Evolutionary conservation across 2,888 invertebrate genomes (phyloP), one percentile per base, ranked within the genome.

Genomic region (Marasmarcha lunaedactyla): DNA sequence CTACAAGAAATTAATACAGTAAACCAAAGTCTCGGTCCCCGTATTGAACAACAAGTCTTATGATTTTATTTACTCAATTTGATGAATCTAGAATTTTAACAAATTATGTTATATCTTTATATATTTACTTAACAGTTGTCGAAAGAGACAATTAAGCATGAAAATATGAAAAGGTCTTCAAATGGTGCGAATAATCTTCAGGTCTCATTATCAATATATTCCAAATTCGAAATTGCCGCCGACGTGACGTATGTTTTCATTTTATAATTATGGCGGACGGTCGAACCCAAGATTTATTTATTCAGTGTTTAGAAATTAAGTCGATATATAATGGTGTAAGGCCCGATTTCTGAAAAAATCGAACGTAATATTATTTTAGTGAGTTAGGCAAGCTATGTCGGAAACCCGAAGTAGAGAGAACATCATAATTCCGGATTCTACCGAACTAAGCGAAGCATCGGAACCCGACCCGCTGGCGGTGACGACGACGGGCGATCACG

Each of bases 371-470:
- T 20, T 20, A 7, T 5, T 5, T 20, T 20, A 20, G 4, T 5
- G 20, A 20, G 20, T 20, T 20, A 30, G 30, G 11, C 4, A 30
- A 30, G 30, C 4, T 30, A 79, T 81, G 79, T 71, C 77, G 55
- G 68, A 71, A 53, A 76, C 69, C 49, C 66, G 74, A 57, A 62
- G 70, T 71, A 87, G 88, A 87, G 88, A 87, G 73, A 84, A 85
- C 73, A 87, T 88, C 87, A 87, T 87, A 73, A 85, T 88, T 78
- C 87, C 88, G 88, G 88, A 88, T 86, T 88, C 88, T 83, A 86
- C 87, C 88, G 88, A 88, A 87, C 86, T 69, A 83, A 86, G 87
- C 88, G 88, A 88, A 87, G 86, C 68, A 51, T 56, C 85, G 81
- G 74, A 77, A 57, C 53, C 68, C 77, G 88, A 88, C 83, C 85